Conservation (phyloP, 2,888 invertebrate species). For the Microctonus aethiopoides region DNA sequence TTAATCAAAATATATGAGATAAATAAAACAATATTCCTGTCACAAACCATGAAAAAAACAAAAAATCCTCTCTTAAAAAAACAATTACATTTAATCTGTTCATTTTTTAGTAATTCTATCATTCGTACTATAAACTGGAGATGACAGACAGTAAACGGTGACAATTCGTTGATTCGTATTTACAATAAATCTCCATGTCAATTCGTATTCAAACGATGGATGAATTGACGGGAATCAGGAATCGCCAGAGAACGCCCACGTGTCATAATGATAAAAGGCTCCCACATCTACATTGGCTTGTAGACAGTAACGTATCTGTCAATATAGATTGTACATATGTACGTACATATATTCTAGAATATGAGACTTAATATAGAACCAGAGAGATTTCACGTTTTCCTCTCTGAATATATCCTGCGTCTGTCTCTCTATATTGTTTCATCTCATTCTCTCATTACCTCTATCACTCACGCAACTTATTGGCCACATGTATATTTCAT, state of each 20-base stretch:
- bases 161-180: background rate
- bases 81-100: background rate
- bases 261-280: constrained; percentile 46
- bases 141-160: background rate
- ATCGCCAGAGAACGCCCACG: constrained; percentile 9
- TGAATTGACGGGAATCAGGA: constrained; percentile 9
- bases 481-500: background rate
- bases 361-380: constrained; percentile 42
- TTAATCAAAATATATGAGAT: background rate
- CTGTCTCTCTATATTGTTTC: background rate
- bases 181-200: background rate
- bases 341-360: background rate
- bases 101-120: background rate
- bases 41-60: background rate
- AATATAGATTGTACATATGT: constrained; percentile 48
- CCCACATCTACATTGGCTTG: constrained; percentile 45
- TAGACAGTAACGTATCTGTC: constrained; percentile 42
- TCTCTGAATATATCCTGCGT: background rate
- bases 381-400: constrained; percentile 8
- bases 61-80: background rate
- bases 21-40: background rate
- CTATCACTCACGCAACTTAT: background rate
- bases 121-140: background rate
- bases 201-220: constrained; percentile 6
- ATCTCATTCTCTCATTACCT: background rate